Base-by-base conservation (phyloP, 2,797 vertebrate genomes). In the Ataeniobius toweri region DNA sequence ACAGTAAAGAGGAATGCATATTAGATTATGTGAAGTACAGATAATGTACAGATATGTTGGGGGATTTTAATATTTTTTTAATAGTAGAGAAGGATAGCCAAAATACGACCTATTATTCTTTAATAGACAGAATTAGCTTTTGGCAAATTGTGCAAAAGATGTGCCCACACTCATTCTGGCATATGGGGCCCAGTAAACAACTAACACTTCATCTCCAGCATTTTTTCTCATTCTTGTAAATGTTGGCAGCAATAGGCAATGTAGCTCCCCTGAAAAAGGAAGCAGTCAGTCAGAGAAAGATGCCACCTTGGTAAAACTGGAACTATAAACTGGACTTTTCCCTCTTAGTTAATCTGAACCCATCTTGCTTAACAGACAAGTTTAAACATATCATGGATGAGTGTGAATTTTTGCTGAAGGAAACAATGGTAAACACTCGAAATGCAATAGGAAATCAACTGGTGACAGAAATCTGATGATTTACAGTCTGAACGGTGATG, bases 21-120 rank as follows among this genome's bases (percentile, higher is more conserved):
- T 80, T 82, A 28, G 0, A 80, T 81, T 59, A 51, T 14, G 58
- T 51, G 55, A 74, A 69, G 18, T 44, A 26, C 72, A 59, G 55
- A 59, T 73, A 46, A 59, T 44, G 53, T 58, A 36, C 36, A 24
- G 65, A 24, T 68, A 68, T 58, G 22, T n/a, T 24, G 55, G 14
- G 55, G 28, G 39, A 6, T 20, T 73, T 73, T 73, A 28, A 53
- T 5, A 16, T 59, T 73, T 26, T 28, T 5, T 14, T 44, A 46
- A 5, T 44, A 44, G 72, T 16, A n/a, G 16, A 46, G n/a, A 16
- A 59, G 24, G 26, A 24, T 56, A 13, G 1, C 22, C 24, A 14
- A 58, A 44, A 73, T 28, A 10, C 58, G 7, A 24, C 31, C 0
- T 36, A 14, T 41, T 53, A n/a, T 39, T 72, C 50, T 24, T 51